A percentile compares a stretch with the other conserved stretches of the same genome.
These are phyloP conservation scores for Hydropsyche betteni DNA, from an alignment of 2,888 invertebrate species.

Conservation along the genomic window DNA sequence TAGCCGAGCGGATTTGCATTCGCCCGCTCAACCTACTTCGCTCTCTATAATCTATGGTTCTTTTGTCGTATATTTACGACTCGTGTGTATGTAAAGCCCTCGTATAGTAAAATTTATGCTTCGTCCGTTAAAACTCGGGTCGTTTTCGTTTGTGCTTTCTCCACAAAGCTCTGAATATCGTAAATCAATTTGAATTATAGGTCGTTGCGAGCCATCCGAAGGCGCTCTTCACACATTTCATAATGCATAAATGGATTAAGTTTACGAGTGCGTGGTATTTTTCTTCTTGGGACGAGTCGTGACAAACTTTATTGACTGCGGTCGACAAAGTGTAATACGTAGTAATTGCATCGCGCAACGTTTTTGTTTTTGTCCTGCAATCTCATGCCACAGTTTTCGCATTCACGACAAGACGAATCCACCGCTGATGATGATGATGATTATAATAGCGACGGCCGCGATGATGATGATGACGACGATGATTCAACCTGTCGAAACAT, in stretches of 20 bases:
- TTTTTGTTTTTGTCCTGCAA: conserved; percentile 31
- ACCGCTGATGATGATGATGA: conserved; percentile 25
- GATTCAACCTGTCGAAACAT: conserved; percentile 30
- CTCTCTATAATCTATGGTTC: conserved; percentile 17
- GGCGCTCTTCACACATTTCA: neutral
- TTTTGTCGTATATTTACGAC: conserved; percentile 23
- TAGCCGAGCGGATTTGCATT: neutral
- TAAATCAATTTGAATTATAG: conserved; percentile 32
- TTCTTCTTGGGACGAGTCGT: conserved; percentile 13
- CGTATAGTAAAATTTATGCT: conserved; percentile 13
- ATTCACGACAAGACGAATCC: conserved; percentile 17
- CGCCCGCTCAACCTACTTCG: neutral
- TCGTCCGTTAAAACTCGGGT: conserved; percentile 4
- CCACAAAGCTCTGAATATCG: neutral
- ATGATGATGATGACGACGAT: conserved; percentile 36
- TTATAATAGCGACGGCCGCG: conserved; percentile 2
- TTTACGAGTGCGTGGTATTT: neutral
- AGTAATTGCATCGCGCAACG: neutral
- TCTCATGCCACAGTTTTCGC: conserved; percentile 26
- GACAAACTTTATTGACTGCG: conserved; percentile 24
- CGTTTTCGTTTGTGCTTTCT: conserved; percentile 25
- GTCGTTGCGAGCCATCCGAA: conserved; percentile 1
- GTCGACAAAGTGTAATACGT: neutral
- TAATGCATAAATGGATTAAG: neutral
- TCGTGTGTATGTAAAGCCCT: neutral